Evolutionary conservation across 1,140 invertebrate genomes (phyloP).

Genomic region (Aphaenogaster rudis): DNA sequence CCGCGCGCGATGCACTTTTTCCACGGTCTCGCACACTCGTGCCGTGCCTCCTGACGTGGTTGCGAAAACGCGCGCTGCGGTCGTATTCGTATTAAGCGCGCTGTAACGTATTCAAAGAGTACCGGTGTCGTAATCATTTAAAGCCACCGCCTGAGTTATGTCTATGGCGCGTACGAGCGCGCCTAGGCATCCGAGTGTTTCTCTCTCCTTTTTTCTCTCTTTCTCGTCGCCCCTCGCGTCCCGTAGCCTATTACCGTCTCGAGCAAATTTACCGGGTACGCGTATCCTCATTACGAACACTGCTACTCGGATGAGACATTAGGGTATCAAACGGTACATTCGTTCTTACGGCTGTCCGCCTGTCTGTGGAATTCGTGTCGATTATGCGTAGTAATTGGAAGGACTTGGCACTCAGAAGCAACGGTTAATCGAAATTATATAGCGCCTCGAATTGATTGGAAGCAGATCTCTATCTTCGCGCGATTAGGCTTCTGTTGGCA

Average conservation of each 20-base stretch:
- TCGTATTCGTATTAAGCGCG: constrained; percentile 44
- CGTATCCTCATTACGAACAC: constrained; percentile 59
- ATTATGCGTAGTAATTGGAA: constrained; percentile 32
- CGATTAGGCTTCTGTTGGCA: background rate
- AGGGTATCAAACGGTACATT: constrained; percentile 55
- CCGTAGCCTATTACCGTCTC: constrained; percentile 58
- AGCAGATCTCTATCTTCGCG: background rate
- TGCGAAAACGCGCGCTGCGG: constrained; percentile 40
- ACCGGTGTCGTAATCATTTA: constrained; percentile 69
- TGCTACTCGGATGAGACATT: constrained; percentile 56
- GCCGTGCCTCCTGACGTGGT: constrained; percentile 2
- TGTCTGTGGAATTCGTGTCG: constrained; percentile 6
- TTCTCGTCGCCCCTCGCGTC: constrained; percentile 7
- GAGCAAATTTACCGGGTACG: constrained; percentile 63
- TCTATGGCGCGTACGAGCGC: constrained; percentile 27
- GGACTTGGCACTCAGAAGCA: constrained; percentile 20
- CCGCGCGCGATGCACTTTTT: constrained; percentile 44
- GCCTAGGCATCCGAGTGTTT: constrained; percentile 37
- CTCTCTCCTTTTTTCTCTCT: constrained; percentile 19
- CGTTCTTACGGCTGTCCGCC: constrained; percentile 36
- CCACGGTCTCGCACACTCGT: constrained; percentile 19
- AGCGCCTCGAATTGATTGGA: constrained; percentile 6
- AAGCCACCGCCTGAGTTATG: constrained; percentile 65
- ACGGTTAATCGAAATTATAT: constrained; percentile 39
- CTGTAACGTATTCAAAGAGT: constrained; percentile 61